Base-by-base conservation (phyloP, 2,113 vertebrate species). In the Tetraodon nigroviridis region DNA sequence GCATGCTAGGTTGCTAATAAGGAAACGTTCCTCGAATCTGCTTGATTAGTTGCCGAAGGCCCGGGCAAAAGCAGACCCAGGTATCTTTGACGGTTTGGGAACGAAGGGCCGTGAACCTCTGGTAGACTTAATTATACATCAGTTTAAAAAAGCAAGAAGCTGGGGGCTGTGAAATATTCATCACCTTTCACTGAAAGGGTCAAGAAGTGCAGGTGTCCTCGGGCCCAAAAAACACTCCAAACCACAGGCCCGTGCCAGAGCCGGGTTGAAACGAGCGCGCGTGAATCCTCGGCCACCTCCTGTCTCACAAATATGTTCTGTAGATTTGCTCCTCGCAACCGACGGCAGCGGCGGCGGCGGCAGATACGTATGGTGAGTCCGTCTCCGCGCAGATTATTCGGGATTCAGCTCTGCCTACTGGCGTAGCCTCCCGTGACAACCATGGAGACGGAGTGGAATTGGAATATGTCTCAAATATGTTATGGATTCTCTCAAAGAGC, bases 391-490 rank as follows among this genome's bases (percentile, higher is more conserved):
- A 80, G 85, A 90, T 78, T 73, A 67, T 78, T 80, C 67, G 53
- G 73, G 66, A 74, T 83, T 84, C 75, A 83, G 46, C 61, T 67
- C 62, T 74, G 74, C 72, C 63, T 80, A 72, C 73, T 78, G 78
- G 83, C 85, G 82, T 72, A 57, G 73, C 70, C 69, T 74, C 53
- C 60, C 45, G 73, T 85, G 75, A 86, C 77, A 86, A 86, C 80
- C 73, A 76, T 21, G 24, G 57, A 79, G 63, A 71, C 73, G 51
- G 59, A 73, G 62, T 69, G 46, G 67, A 55, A 57, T 48, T 55
- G 68, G 63, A 76, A 71, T 64, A 64, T 57, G 70, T 69, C 60
- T 73, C 69, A 67, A 77, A 71, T 67, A 82, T 75, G 76, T 70
- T 37, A 58, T 67, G 73, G 75, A 76, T 80, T 81, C 77, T 73